Percentiles rank a stretch among this genome's conserved stretches.
Evolutionary conservation across 2,888 invertebrate species (phyloP).

Genomic region (Spilosoma lubricipeda): DNA sequence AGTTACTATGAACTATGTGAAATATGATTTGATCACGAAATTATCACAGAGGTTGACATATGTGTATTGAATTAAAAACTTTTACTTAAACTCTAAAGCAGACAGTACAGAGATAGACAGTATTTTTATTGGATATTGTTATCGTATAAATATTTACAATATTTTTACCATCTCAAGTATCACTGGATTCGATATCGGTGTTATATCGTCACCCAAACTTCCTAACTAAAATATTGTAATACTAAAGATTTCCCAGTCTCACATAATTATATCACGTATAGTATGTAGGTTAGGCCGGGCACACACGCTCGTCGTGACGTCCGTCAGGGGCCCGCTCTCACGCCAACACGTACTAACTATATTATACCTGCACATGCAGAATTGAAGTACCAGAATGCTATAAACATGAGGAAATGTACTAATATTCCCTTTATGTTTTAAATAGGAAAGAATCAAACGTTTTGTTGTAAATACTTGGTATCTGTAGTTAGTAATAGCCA

Average conservation of each 20-base stretch:
- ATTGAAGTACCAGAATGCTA: conserved; percentile 27
- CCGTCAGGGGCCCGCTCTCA: conserved; percentile 52
- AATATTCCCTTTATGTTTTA: not conserved
- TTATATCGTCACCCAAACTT: not conserved
- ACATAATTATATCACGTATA: conserved; percentile 54
- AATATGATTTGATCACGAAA: no score
- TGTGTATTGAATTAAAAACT: no score
- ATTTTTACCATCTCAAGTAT: not conserved
- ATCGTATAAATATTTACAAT: no score
- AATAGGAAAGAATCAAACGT: not conserved
- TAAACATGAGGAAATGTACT: conserved; percentile 3
- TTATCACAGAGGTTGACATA: no score
- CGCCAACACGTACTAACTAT: conserved; percentile 43
- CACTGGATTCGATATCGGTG: not conserved
- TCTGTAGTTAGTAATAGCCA: no score
- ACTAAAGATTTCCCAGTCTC: conserved; percentile 43
- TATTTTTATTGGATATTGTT: no score
- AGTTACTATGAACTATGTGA: no score
- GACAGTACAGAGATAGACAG: not conserved
- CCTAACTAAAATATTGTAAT: conserved; percentile 13
- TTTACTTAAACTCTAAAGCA: no score
- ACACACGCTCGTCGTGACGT: conserved; percentile 54
- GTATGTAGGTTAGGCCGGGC: conserved; percentile 53
- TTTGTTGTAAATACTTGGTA: not conserved
- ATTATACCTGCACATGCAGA: conserved; percentile 37